Evolutionary conservation across 2,113 vertebrate genomes (phyloP).

Genomic region (Capreolus pygargus): DNA sequence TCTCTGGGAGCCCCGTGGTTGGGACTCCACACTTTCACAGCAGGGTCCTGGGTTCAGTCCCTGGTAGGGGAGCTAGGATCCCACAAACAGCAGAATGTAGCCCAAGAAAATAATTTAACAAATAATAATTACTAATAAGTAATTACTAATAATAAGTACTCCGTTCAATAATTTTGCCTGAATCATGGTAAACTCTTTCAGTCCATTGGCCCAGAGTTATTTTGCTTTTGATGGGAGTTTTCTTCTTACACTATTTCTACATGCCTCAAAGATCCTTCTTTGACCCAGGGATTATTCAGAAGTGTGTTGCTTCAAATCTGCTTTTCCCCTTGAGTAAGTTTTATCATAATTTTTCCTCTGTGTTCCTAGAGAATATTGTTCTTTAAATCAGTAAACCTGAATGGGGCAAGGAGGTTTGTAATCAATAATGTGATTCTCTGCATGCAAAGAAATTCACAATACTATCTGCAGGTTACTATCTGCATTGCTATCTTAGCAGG

Average conservation of each 20-base stretch:
- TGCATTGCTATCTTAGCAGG: neutral
- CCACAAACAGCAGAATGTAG: neutral
- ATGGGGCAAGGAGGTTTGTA: neutral
- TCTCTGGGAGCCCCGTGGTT: neutral
- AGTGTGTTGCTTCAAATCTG: neutral
- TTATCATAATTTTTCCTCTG: neutral
- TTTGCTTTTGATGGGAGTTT: neutral
- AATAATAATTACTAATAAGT: neutral
- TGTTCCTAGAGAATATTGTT: neutral
- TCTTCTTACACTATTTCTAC: neutral
- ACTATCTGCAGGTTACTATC: neutral
- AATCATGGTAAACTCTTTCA: neutral
- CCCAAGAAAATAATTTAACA: neutral
- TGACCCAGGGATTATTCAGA: too few relatives aligned
- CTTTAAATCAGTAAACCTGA: neutral
- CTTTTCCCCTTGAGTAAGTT: neutral
- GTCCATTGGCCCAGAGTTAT: neutral
- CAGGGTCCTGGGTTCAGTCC: neutral
- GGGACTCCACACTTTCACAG: neutral
- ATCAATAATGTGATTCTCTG: neutral
- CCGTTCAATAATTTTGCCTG: neutral
- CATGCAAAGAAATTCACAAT: neutral
- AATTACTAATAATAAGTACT: neutral
- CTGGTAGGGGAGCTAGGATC: neutral
- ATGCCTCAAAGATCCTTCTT: neutral